Evolutionary conservation across 2,888 invertebrate species (phyloP).

Genomic region (Lissocephala sabroskyi): DNA sequence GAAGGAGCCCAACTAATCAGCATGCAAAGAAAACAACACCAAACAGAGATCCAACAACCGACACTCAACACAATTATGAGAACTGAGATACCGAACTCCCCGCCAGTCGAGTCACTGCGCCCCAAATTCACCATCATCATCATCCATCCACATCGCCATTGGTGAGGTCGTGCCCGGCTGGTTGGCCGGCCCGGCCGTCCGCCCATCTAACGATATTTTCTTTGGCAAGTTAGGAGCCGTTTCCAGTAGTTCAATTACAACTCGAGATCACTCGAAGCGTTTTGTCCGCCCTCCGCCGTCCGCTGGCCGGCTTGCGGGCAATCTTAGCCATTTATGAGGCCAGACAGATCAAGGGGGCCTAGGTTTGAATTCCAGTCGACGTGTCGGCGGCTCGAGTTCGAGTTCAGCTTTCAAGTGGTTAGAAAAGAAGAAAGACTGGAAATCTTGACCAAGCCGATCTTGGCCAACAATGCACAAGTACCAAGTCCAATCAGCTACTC

Average conservation of each 20-base stretch:
- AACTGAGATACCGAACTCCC: slow-evolving; percentile 37
- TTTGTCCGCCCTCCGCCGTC: slow-evolving; percentile 26
- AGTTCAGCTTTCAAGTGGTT: too few species aligned
- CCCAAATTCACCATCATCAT: slow-evolving; percentile 40
- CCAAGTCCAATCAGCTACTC: too few species aligned
- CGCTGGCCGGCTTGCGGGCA: too few species aligned
- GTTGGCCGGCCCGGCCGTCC: slow-evolving; percentile 8
- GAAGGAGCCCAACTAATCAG: slow-evolving; percentile 63
- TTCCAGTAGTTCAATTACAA: slow-evolving; percentile 64
- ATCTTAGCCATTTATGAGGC: too few species aligned
- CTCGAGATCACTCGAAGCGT: slow-evolving; percentile 49
- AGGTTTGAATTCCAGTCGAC: too few species aligned
- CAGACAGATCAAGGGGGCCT: too few species aligned
- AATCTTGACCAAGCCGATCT: too few species aligned
- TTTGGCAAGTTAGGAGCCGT: slow-evolving; percentile 59
- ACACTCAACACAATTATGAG: slow-evolving; percentile 65
- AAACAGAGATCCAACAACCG: slow-evolving; percentile 31
- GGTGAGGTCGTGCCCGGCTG: too few species aligned
- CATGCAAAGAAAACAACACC: slow-evolving; percentile 48
- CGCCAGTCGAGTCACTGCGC: slow-evolving; percentile 57
- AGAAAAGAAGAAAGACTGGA: too few species aligned
- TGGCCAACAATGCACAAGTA: too few species aligned
- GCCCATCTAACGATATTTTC: slow-evolving; percentile 55
- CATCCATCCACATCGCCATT: too few species aligned
- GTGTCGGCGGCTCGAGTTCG: too few species aligned